Base-by-base conservation (phyloP, 30 jellyfish, hydroid and myxozoan species). In the Hydractinia symbiolongicarpus region DNA sequence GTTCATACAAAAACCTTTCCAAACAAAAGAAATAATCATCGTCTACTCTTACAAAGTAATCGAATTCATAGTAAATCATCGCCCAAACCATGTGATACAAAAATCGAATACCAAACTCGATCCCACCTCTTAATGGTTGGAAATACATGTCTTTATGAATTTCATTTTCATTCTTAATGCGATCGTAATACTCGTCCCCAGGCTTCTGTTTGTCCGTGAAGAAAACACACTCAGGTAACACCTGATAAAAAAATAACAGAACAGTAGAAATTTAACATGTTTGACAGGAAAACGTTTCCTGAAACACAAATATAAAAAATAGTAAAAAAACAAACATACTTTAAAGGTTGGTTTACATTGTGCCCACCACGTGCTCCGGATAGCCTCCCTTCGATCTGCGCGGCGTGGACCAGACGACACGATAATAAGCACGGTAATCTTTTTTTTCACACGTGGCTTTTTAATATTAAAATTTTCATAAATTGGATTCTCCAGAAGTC, bases 11-110 rank as follows among this genome's bases (percentile, higher is more conserved):
- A 68, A 81, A 72, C 44, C 86, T 54, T 69, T 69, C 87, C 51
- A 90, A 66, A 77, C 97, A 90, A 20, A 90, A 54, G 68, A 90
- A 90, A 40, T 81, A 81, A 76, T 90, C 97, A 77, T 90, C 97
- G 66, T 90, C 97, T 84, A 85, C 64, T 17, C 97, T 76, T 71
- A 90, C 15, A 72, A 90, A 76, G 67, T 90, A 90, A 76, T 90
- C 95, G 81, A 85, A 90, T 8, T 90, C 69, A 54, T 81, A 90
- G 58, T 85, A 79, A 67, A 66, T 69, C 72, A 81, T 51, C 21
- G 97, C 95, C 95, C 95, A 90, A 69, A 73, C 55, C 85, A 90
- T 66, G 84, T 90, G 97, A 74, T 85, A 90, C 81, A 90, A 54
- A 82, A 80, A 90, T 57, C 97, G 75, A 21, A 16, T 78, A n/a